Percentiles rank a stretch among this genome's conserved stretches.
Evolutionary conservation across 2,888 invertebrate genomes (phyloP).

Genomic region (Tholera decimalis): DNA sequence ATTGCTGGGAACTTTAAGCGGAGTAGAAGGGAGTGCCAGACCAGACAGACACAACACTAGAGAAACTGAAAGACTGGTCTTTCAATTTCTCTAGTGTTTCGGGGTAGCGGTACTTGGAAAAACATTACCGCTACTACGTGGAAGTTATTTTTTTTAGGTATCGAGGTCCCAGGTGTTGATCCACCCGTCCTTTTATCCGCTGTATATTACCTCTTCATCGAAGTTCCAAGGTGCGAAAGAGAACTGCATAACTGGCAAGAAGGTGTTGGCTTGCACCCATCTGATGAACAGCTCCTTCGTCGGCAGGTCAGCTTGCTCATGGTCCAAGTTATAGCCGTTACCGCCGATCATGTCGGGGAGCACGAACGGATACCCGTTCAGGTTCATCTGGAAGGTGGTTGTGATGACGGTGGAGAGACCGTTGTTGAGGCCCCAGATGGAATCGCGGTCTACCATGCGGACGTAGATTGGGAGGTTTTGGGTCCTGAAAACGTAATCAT

Average conservation of each 20-base stretch:
- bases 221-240: constrained; percentile 96
- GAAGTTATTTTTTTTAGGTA: too few relatives aligned
- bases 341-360: constrained; percentile 96
- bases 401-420: constrained; percentile 94
- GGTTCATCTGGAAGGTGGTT: constrained; percentile 92
- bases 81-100: too few relatives aligned
- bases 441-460: constrained; percentile 95
- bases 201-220: constrained; percentile 85
- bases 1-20: too few relatives aligned
- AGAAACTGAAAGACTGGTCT: too few relatives aligned
- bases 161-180: too few relatives aligned
- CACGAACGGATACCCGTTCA: constrained; percentile 94
- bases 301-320: constrained; percentile 86
- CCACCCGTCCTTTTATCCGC: too few relatives aligned
- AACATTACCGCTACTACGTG: too few relatives aligned
- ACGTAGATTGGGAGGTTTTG: constrained; percentile 94
- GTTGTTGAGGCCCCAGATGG: constrained; percentile 93
- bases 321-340: constrained; percentile 90
- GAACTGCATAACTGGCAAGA: constrained; percentile 95
- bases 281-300: constrained; percentile 93
- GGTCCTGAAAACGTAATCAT: constrained; percentile 81
- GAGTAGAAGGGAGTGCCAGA: too few relatives aligned
- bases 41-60: too few relatives aligned
- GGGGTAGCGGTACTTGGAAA: too few relatives aligned
- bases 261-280: constrained; percentile 95